A percentile compares a stretch with the other conserved stretches of the same genome.
Evolutionary conservation across 2,888 invertebrate genomes (phyloP).

Genomic region (Drosophila emarginata): DNA sequence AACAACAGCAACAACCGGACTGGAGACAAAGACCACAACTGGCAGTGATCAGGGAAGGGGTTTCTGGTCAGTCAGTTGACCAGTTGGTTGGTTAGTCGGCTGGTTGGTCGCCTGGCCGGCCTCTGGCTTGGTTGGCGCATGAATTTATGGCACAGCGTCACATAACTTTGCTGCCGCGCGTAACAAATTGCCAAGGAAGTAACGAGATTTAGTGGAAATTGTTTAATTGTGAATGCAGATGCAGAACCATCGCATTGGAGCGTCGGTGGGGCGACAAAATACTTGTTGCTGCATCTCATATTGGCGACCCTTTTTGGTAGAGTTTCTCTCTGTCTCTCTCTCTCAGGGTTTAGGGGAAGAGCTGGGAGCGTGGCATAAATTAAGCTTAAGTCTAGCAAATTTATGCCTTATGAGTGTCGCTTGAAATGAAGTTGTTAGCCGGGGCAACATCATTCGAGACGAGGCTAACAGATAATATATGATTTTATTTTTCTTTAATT

Average conservation of each 20-base stretch:
- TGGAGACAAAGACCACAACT: constrained; percentile 6
- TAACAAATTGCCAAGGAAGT: constrained; percentile 82
- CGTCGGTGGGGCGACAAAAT: constrained; percentile 55
- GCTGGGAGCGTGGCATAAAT: constrained; percentile 76
- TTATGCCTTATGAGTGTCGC: constrained; percentile 80
- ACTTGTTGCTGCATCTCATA: constrained; percentile 62
- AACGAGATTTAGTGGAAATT: constrained; percentile 82
- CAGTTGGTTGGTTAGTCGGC: background rate
- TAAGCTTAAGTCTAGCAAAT: constrained; percentile 81
- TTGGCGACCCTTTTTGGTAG: constrained; percentile 58
- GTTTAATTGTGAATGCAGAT: constrained; percentile 81
- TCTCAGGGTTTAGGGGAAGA: background rate
- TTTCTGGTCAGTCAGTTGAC: constrained; percentile 19
- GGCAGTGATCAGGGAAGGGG: constrained; percentile 6
- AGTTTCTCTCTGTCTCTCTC: no score
- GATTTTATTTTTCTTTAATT: constrained; percentile 77
- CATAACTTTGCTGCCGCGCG: constrained; percentile 81
- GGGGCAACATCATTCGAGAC: constrained; percentile 79
- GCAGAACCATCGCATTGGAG: constrained; percentile 50
- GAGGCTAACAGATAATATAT: constrained; percentile 56
- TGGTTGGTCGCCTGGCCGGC: background rate
- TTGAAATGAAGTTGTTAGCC: constrained; percentile 82
- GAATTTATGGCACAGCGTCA: constrained; percentile 81
- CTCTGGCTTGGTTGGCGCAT: constrained; percentile 59
- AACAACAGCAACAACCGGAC: constrained; percentile 22